Evolutionary conservation across 1,140 invertebrate genomes (phyloP), one percentile per base, ranked within the genome.

Genomic region (Laodelphax striatellus): DNA sequence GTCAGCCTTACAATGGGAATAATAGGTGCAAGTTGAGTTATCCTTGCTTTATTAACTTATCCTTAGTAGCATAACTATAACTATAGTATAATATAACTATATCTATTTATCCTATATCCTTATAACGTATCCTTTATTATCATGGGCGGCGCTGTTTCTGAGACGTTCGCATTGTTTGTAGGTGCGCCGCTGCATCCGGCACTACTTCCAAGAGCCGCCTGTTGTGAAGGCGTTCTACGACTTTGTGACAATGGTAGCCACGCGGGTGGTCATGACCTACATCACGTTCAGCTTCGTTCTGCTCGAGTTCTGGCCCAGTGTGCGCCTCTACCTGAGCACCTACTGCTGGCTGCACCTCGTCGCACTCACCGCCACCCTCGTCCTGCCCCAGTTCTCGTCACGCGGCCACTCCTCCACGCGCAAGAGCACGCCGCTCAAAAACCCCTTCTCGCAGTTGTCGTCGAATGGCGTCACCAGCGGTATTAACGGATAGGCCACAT

Each of bases 281-380:
- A 80, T 88, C 24, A 89, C 88, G 19, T 91, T 92, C 67, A 88
- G 89, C 64, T 96, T 97, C 73, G 80, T 96, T 57, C 69, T 95
- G n/a, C 77, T 95, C 62, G 89, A 95, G 70, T 85, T 94, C 59
- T 74, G 79, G 68, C 75, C 83, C 57, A 80, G 81, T 64, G 68
- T 88, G 58, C 71, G 71, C 62, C 69, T 88, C 64, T 87, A 28
- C 68, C 81, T 79, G 67, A 70, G 76, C 44, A 69, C 79, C 65
- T 79, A 78, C 73, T 79, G 82, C 72, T 75, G 76, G 68, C 73
- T 80, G 65, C 82, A 85, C 69, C 63, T 83, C 55, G 63, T 80
- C 59, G 77, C 77, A 65, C 60, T 82, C 31, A 68, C 70, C 34
- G 78, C 77, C 55, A 75, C 82, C 60, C 65, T 77, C 59, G 57